Evolutionary conservation across 2,888 invertebrate genomes (phyloP).

Genomic region (Clepsis dumicolana): DNA sequence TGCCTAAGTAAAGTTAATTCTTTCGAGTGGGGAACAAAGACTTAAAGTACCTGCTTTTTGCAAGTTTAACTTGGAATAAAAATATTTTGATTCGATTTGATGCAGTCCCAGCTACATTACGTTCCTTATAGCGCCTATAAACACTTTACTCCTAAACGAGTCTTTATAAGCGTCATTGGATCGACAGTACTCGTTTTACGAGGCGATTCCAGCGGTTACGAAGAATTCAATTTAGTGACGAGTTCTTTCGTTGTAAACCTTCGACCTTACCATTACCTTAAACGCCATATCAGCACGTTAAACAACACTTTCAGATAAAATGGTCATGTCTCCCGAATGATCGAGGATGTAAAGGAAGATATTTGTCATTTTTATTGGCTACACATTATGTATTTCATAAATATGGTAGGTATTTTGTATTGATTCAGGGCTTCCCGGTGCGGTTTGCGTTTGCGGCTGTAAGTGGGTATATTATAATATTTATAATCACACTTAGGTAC

Average conservation of each 20-base stretch:
- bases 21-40: too few relatives aligned
- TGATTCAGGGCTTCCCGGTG: too few relatives aligned
- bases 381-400: neutral
- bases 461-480: too few relatives aligned
- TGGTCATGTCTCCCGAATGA: neutral
- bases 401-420: neutral
- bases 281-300: constrained; percentile 56
- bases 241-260: constrained; percentile 73
- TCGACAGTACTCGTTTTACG: constrained; percentile 76
- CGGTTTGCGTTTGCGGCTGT: too few relatives aligned
- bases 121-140: constrained; percentile 4
- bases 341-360: neutral
- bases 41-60: too few relatives aligned
- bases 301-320: constrained; percentile 44
- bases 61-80: neutral
- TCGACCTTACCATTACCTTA: constrained; percentile 69
- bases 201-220: constrained; percentile 62
- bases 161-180: constrained; percentile 49
- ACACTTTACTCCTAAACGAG: constrained; percentile 22
- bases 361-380: neutral
- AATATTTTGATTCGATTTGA: neutral
- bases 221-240: constrained; percentile 82
- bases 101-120: neutral
- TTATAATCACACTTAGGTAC: too few relatives aligned
- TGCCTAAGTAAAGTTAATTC: too few relatives aligned